phyloP scores from a whole-genome alignment of 1,140 invertebrate genomes.

The Propsilocerus akamusi region DNA sequence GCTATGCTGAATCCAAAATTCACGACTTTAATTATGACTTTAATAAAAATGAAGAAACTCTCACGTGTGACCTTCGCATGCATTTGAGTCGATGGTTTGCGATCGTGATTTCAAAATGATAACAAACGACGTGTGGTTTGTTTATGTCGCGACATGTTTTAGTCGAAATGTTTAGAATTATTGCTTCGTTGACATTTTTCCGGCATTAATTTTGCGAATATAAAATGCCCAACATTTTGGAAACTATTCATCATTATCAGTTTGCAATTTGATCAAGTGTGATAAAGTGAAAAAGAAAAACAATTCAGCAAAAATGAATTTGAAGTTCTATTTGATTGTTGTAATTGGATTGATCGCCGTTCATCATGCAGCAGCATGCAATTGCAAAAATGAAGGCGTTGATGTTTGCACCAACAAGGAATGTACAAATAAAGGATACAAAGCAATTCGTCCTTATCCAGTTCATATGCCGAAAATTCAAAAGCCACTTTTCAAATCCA shows the following conservation, averaged over 20 bases:
- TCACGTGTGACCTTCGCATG: not conserved
- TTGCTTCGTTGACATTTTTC: not conserved
- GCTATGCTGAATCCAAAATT: no score
- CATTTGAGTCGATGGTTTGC: not conserved
- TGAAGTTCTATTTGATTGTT: not conserved
- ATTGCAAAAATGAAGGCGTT: not conserved
- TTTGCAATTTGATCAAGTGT: not conserved
- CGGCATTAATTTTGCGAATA: slow-evolving; percentile 4
- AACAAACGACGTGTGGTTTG: no score
- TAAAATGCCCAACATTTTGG: not conserved
- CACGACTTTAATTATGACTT: no score
- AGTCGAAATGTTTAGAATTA: not conserved
- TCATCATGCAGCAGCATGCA: not conserved
- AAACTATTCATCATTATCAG: not conserved
- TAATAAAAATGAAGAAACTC: no score
- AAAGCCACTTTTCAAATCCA: not conserved
- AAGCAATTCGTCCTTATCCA: not conserved
- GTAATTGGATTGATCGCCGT: not conserved
- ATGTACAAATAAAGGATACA: not conserved
- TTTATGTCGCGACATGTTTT: not conserved
- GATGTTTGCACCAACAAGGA: not conserved
- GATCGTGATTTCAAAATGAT: not conserved
- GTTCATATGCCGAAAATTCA: not conserved
- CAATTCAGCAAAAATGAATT: not conserved
- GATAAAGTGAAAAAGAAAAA: no score